Percentiles rank a stretch among this genome's conserved stretches.
phyloP scores from a whole-genome alignment of 2,888 invertebrate species.

The Anorthoa munda region DNA sequence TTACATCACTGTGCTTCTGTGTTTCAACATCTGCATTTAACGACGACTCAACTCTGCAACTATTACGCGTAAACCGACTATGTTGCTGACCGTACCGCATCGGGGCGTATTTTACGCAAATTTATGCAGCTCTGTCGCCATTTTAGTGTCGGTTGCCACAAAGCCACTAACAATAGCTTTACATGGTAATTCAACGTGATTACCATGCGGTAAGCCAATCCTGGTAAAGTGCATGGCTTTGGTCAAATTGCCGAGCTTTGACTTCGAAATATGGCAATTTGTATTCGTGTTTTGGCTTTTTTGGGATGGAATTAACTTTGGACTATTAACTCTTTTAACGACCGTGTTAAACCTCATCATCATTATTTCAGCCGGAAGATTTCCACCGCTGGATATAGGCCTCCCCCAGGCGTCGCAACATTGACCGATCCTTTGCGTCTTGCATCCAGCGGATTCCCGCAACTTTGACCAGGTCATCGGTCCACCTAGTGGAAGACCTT shows the following conservation, averaged over 20 bases:
- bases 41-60: not conserved
- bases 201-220: slow-evolving; percentile 48
- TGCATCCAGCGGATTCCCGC: no score
- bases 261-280: slow-evolving; percentile 43
- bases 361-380: no score
- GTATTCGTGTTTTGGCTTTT: slow-evolving; percentile 20
- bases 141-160: slow-evolving; percentile 32
- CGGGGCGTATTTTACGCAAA: slow-evolving; percentile 42
- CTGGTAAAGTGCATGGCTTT: slow-evolving; percentile 29
- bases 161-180: slow-evolving; percentile 35
- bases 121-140: slow-evolving; percentile 50
- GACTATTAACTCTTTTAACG: not conserved
- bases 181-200: slow-evolving; percentile 54
- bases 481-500: no score
- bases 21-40: not conserved
- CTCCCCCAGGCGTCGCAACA: no score
- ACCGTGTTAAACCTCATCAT: not conserved
- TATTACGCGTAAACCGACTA: not conserved
- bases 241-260: slow-evolving; percentile 38
- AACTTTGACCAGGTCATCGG: no score
- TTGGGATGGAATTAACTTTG: not conserved
- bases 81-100: slow-evolving; percentile 10
- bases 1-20: not conserved
- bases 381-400: no score
- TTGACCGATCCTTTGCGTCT: no score